Conservation (phyloP, 2,888 invertebrate genomes). For the Eulithis prunata region DNA sequence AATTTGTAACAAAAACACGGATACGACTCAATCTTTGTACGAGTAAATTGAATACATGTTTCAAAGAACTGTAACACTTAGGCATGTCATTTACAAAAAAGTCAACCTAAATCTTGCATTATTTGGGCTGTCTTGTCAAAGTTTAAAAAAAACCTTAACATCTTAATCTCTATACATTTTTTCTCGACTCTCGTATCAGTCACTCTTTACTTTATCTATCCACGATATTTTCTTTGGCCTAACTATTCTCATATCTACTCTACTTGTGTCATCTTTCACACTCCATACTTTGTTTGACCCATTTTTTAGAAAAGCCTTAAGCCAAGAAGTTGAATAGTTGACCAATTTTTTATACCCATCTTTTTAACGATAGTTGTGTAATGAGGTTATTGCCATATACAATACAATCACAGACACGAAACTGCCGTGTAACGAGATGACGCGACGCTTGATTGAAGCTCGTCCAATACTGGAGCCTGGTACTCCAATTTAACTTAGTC, state of each 20-base stretch:
- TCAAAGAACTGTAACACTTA: neutral
- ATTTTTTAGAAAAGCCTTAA: too few species aligned
- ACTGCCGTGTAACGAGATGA: slow-evolving; percentile 42
- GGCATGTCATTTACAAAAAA: neutral
- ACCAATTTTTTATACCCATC: too few species aligned
- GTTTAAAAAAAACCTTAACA: too few species aligned
- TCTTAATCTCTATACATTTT: too few species aligned
- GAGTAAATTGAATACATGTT: slow-evolving; percentile 8
- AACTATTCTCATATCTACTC: too few species aligned
- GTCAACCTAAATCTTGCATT: neutral
- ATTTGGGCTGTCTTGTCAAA: too few species aligned
- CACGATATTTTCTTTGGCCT: too few species aligned
- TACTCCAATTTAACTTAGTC: slow-evolving; percentile 47
- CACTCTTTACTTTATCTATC: too few species aligned
- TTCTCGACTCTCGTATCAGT: too few species aligned
- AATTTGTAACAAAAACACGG: slow-evolving; percentile 34
- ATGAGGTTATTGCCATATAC: neutral
- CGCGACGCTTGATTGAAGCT: slow-evolving; percentile 37
- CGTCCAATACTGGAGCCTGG: slow-evolving; percentile 21
- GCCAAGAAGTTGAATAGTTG: too few species aligned
- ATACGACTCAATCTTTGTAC: slow-evolving; percentile 36
- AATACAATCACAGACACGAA: slow-evolving; percentile 12
- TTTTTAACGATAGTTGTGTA: neutral
- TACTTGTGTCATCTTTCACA: too few species aligned
- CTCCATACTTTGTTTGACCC: too few species aligned